phyloP scores from a whole-genome alignment of 1,140 invertebrate species.

The Zophobas atratus region DNA sequence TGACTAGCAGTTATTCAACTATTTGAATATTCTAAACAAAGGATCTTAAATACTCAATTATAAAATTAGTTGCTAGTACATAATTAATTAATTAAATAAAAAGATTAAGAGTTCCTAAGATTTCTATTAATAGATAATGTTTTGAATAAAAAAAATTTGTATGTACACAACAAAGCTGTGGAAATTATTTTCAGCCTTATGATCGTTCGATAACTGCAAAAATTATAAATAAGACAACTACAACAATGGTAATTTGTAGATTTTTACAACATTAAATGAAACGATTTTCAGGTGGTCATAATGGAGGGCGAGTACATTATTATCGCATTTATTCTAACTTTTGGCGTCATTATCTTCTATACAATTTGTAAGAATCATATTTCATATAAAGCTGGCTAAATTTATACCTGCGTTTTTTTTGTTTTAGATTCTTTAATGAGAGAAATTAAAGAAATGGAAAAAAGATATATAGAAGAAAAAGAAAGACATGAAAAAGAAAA shows the following conservation, averaged over 20 bases:
- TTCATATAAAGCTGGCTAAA: constrained; percentile 9
- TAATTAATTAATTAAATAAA: constrained; percentile 18
- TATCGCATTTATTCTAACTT: no score
- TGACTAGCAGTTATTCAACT: constrained; percentile 12
- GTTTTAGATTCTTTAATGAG: constrained; percentile 2
- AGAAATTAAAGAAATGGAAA: no score
- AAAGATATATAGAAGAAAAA: background rate
- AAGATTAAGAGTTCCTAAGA: constrained; percentile 4
- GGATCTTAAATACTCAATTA: constrained; percentile 8
- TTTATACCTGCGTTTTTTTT: background rate
- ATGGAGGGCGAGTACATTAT: no score
- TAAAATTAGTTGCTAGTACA: constrained; percentile 1
- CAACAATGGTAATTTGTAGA: background rate
- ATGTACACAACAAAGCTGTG: constrained; percentile 16
- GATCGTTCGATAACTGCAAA: constrained; percentile 14
- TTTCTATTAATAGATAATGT: constrained; percentile 12
- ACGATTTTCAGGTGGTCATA: constrained; percentile 4
- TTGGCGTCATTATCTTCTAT: background rate
- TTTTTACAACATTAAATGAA: constrained; percentile 13
- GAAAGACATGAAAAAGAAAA: no score
- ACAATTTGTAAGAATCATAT: background rate
- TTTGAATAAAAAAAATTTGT: constrained; percentile 1
- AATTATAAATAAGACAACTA: constrained; percentile 1
- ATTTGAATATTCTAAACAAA: constrained; percentile 11
- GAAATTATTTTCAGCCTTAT: constrained; percentile 8